A percentile compares a stretch with the other conserved stretches of the same genome.
phyloP scores from a whole-genome alignment of 2,797 vertebrate genomes.

The Acanthurus leucopareius region DNA sequence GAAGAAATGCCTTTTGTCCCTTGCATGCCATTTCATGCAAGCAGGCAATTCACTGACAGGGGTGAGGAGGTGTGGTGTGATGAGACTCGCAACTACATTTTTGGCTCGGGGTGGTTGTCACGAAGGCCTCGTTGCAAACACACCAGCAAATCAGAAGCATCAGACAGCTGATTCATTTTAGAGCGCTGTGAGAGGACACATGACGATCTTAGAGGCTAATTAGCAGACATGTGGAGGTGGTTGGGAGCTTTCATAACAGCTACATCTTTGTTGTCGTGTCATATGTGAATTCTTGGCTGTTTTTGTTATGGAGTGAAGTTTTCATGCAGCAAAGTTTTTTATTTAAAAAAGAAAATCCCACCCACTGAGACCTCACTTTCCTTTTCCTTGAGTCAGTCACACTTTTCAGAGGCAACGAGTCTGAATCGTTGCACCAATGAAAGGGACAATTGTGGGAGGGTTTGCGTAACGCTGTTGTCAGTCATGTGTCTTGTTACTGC shows the following conservation, averaged over 20 bases:
- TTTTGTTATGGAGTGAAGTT: slow-evolving; percentile 27
- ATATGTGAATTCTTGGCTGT: slow-evolving; percentile 22
- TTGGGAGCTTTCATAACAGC: slow-evolving; percentile 41
- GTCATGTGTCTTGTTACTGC: slow-evolving; percentile 77
- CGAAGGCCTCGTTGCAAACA: slow-evolving; percentile 25
- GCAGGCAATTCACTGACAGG: slow-evolving; percentile 28
- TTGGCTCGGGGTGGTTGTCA: slow-evolving; percentile 28
- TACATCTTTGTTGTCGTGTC: slow-evolving; percentile 17
- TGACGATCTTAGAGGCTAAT: slow-evolving; percentile 61
- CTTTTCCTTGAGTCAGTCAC: slow-evolving; percentile 64
- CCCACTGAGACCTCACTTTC: slow-evolving; percentile 50
- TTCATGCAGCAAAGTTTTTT: slow-evolving; percentile 4
- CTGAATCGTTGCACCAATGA: slow-evolving; percentile 69
- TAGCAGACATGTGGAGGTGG: slow-evolving; percentile 58
- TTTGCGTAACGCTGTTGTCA: slow-evolving; percentile 76
- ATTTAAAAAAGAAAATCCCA: slow-evolving; percentile 47
- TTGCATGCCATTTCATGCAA: slow-evolving; percentile 39
- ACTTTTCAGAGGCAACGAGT: slow-evolving; percentile 62
- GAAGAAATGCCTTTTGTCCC: slow-evolving; percentile 40
- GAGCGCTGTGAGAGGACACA: slow-evolving; percentile 49
- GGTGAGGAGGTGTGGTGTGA: slow-evolving; percentile 29
- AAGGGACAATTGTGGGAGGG: slow-evolving; percentile 78
- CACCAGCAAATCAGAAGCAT: slow-evolving; percentile 42
- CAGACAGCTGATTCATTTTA: slow-evolving; percentile 58
- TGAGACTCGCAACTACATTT: slow-evolving; percentile 19